Evolutionary conservation across 2,888 invertebrate species (phyloP), one percentile per base, ranked within the genome.

Genomic region (Dryocosmus kuriphilus): DNA sequence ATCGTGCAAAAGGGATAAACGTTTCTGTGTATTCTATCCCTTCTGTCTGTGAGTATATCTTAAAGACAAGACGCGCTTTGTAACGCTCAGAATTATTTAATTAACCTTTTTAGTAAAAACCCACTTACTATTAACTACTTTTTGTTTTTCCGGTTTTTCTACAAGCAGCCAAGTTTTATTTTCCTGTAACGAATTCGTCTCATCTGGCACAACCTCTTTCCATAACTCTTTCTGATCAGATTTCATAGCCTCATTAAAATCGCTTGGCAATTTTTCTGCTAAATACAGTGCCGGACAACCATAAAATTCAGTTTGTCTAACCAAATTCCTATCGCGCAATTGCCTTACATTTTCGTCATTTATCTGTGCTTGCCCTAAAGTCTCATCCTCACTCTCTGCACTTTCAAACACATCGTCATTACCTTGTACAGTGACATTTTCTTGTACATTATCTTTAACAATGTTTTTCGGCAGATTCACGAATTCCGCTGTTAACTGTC

Each of bases 71-170:
- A 38, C 11, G 35, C 35, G 35, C 77, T 73, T 73, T 77, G 35
- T 60, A 79, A 35, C 65, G 74, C 24, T 32, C 19, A n/a, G 46
- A 71, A 9, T 16, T 65, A 32, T 76, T 19, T 24, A 27, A 19
- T 71, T 74, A 32, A 7, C 60, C 38, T 77, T 79, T 19, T 67
- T 65, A 27, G 61, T 74, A 75, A 74, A 81, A 27, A 80, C 80
- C 78, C 78, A 79, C 22, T 41, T 16, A 55, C 71, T 76, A 22
- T 35, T 35, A 19, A 76, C 38, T n/a, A 76, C 74, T 41, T 55
- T 81, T 73, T 22, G n/a, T 62, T 65, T 63, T 63, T 24, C 46
- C 14, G 61, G 71, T 57, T 55, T 19, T 51, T 62, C 30, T 74
- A 41, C 51, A 38, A 74, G 41, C 19, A 55, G 38, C 75, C 74